Evolutionary conservation across 2,113 vertebrate species (phyloP).

Genomic region (Marmota monax): DNA sequence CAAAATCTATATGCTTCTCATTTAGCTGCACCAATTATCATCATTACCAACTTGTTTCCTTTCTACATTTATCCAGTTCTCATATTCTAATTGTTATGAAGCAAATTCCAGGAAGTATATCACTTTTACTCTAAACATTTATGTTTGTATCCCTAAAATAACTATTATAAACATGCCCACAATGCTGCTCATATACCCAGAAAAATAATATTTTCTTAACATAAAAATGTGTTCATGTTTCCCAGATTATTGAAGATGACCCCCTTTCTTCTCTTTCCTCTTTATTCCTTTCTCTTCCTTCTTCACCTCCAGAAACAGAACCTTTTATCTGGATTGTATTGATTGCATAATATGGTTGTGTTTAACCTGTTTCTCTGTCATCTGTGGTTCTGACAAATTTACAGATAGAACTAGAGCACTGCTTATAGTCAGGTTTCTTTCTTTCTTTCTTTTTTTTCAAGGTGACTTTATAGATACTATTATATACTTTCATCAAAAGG

Average conservation of each 20-base stretch:
- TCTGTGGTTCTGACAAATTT: not conserved
- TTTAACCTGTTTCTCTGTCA: not conserved
- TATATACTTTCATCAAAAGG: slow-evolving; percentile 13
- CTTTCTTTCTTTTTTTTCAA: not conserved
- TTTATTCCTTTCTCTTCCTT: not conserved
- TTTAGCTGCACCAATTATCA: not conserved
- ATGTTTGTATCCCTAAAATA: not conserved
- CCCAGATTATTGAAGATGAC: not conserved
- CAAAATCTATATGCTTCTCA: not conserved
- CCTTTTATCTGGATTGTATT: not conserved
- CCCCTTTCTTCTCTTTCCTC: not conserved
- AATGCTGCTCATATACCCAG: not conserved
- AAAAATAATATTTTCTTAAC: slow-evolving; percentile 1
- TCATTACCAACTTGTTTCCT: not conserved
- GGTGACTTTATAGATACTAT: not conserved
- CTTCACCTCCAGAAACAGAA: not conserved
- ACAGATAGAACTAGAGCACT: not conserved
- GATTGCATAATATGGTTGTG: not conserved
- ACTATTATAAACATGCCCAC: not conserved
- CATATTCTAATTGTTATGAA: slow-evolving; percentile 14
- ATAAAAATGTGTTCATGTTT: not conserved
- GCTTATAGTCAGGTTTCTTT: not conserved
- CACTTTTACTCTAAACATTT: slow-evolving; percentile 8
- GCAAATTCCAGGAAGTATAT: not conserved
- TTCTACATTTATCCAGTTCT: not conserved